These are phyloP conservation scores for Chroicocephalus ridibundus DNA, from an alignment of 2,113 vertebrate genomes.

Conservation along the genomic window DNA sequence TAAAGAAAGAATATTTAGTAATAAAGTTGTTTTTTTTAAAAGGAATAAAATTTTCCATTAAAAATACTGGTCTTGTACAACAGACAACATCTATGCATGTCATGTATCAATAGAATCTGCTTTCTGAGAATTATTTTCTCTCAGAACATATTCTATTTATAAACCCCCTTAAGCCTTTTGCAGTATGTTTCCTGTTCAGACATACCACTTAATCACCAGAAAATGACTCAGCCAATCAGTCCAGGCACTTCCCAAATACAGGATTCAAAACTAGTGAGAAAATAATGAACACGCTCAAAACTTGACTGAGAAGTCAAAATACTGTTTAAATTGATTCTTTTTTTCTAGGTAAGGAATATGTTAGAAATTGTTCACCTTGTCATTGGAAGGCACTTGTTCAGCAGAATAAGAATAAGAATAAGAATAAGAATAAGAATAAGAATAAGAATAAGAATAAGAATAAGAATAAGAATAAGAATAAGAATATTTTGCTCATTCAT, in stretches of 20 bases:
- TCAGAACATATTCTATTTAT: conserved; percentile 72
- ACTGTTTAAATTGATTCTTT: not conserved
- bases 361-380: not conserved
- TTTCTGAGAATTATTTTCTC: conserved; percentile 37
- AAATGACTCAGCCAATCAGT: conserved; percentile 61
- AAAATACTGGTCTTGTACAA: not conserved
- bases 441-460: not conserved
- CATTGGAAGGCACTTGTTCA: not conserved
- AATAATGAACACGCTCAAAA: not conserved
- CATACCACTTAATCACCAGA: conserved; percentile 67
- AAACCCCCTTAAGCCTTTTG: conserved; percentile 65
- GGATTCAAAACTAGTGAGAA: not conserved
- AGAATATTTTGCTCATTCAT: conserved; percentile 13
- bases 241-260: conserved; percentile 29
- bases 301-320: not conserved
- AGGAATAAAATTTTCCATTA: not conserved
- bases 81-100: not conserved
- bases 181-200: conserved; percentile 76
- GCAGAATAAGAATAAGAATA: too few relatives aligned
- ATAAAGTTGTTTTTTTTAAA: not conserved
- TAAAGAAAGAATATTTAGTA: not conserved
- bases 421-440: not conserved
- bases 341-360: not conserved
- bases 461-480: not conserved
- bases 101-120: conserved; percentile 40